Conservation (phyloP, 92 coral and sea anemone species). For the Porites evermanni region DNA sequence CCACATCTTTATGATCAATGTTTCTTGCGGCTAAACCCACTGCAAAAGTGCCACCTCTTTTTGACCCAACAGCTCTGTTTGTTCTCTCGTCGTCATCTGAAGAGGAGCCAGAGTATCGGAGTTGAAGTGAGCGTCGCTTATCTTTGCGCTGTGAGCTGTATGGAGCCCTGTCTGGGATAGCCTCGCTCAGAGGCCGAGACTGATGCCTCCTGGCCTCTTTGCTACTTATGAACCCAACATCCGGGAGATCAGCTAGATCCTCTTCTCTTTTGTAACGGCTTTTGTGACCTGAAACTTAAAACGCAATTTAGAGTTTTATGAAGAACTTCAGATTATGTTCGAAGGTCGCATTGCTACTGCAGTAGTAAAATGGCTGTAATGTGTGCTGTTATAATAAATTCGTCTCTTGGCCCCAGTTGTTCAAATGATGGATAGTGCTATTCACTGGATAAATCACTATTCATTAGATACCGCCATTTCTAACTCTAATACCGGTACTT, state of each 20-base stretch:
- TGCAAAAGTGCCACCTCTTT: constrained; percentile 87
- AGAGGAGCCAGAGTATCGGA: constrained; percentile 79
- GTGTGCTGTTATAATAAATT: no score
- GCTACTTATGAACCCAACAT: constrained; percentile 75
- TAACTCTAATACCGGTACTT: no score
- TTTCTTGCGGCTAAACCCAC: constrained; percentile 93
- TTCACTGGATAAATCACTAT: no score
- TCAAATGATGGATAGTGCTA: no score
- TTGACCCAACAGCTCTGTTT: constrained; percentile 57
- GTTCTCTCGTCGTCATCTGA: constrained; percentile 96
- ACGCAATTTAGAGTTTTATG: not conserved
- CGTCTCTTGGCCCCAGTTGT: no score
- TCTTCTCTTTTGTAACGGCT: constrained; percentile 43
- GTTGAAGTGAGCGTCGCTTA: constrained; percentile 81
- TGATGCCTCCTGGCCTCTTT: constrained; percentile 55
- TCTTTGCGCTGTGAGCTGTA: constrained; percentile 74
- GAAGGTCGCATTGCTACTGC: not conserved
- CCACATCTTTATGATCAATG: constrained; percentile 56
- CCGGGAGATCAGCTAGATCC: constrained; percentile 61
- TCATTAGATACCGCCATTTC: no score
- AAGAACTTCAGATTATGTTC: not conserved
- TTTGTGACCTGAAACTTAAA: constrained; percentile 78
- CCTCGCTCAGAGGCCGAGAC: constrained; percentile 82
- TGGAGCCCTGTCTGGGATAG: constrained; percentile 72
- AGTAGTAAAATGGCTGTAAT: no score